A percentile compares a stretch with the other conserved stretches of the same genome.
phyloP scores from a whole-genome alignment of 30 jellyfish, hydroid and myxozoan species.

The Aurelia sp. region DNA sequence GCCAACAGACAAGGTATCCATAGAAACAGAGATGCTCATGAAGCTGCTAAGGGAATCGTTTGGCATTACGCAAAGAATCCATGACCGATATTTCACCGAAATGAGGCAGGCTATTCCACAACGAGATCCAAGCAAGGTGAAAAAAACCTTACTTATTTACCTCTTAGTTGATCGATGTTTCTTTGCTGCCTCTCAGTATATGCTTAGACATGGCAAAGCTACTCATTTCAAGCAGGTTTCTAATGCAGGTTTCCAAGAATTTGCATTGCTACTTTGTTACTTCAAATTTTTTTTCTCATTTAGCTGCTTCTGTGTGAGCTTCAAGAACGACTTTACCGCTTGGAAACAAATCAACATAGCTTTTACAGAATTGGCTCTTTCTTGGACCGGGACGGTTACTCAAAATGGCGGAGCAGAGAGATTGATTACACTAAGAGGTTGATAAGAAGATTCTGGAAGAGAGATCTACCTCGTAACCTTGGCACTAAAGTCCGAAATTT shows the following conservation, averaged over 20 bases:
- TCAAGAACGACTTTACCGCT: constrained; percentile 54
- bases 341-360: constrained; percentile 65
- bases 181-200: neutral
- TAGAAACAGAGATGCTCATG: constrained; percentile 60
- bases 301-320: constrained; percentile 64
- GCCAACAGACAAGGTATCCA: constrained; percentile 63
- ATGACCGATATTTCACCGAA: constrained; percentile 30
- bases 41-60: constrained; percentile 47
- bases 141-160: neutral
- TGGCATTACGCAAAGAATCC: constrained; percentile 49
- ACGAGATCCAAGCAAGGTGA: constrained; percentile 51
- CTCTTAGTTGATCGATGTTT: neutral
- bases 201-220: neutral
- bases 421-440: constrained; percentile 21
- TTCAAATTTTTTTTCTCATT: neutral
- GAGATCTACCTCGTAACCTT: constrained; percentile 33
- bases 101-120: constrained; percentile 48
- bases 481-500: constrained; percentile 33
- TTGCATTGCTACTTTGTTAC: neutral
- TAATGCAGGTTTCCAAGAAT: neutral
- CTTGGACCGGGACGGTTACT: constrained; percentile 57
- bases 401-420: constrained; percentile 71
- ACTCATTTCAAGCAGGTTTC: neutral
- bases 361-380: constrained; percentile 59
- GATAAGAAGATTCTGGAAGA: constrained; percentile 51